These are phyloP conservation scores for Canis aureus DNA, from an alignment of 2,113 vertebrate genomes.

Conservation along the genomic window DNA sequence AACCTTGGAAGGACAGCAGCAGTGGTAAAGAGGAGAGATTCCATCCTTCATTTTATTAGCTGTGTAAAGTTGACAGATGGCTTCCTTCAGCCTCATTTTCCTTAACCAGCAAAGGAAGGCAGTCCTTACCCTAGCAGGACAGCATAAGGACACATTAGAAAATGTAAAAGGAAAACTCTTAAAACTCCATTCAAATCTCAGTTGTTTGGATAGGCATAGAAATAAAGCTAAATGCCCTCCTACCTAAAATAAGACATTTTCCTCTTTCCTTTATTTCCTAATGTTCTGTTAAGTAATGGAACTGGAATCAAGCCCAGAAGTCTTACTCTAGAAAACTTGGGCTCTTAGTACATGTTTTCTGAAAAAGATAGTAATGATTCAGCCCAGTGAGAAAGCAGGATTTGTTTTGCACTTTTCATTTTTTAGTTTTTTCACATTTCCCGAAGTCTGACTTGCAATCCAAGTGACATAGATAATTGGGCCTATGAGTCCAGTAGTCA, in stretches of 20 bases:
- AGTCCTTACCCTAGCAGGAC: neutral
- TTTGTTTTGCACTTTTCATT: conserved; percentile 22
- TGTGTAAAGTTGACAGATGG: neutral
- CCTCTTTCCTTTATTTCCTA: neutral
- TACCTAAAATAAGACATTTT: conserved; percentile 1
- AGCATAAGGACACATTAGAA: neutral
- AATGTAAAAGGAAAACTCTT: neutral
- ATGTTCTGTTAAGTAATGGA: neutral
- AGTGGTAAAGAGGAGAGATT: neutral
- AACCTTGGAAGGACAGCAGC: neutral
- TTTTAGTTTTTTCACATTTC: conserved; percentile 24
- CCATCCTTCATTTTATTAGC: neutral
- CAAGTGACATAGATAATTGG: neutral
- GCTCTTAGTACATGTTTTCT: neutral
- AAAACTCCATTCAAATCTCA: neutral
- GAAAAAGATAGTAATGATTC: neutral
- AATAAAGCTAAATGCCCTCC: neutral
- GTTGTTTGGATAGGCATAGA: neutral
- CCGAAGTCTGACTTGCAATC: conserved; percentile 43
- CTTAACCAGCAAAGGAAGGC: neutral
- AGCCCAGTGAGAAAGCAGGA: neutral
- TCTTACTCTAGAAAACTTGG: conserved; percentile 17
- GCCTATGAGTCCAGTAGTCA: neutral
- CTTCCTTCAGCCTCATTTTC: neutral
- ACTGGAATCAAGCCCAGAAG: neutral